Conservation (phyloP, 1,140 invertebrate genomes). For the Vanessa atalanta region DNA sequence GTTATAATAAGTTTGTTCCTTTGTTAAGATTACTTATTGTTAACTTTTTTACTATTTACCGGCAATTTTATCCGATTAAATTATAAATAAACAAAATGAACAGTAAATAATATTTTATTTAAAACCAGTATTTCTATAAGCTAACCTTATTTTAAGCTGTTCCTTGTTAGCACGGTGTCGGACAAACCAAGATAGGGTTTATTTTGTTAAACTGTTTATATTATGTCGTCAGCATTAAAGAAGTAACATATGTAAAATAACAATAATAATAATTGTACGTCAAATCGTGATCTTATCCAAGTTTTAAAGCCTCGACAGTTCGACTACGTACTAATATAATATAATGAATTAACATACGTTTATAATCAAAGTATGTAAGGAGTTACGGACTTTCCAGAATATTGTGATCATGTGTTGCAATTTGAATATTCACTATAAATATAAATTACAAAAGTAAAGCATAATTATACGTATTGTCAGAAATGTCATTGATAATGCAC, state of each 20-base stretch:
- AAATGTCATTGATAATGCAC: neutral
- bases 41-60: no score
- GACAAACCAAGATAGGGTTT: slow-evolving; percentile 85
- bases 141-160: slow-evolving; percentile 81
- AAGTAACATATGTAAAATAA: no score
- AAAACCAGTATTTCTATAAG: neutral
- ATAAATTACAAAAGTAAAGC: neutral
- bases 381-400: neutral
- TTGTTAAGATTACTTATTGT: no score
- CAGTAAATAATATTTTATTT: neutral
- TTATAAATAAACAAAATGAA: neutral
- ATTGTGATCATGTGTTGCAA: neutral
- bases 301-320: neutral
- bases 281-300: no score
- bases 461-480: neutral
- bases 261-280: no score
- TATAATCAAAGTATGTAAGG: neutral
- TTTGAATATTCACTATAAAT: slow-evolving; percentile 4
- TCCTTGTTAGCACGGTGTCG: slow-evolving; percentile 86
- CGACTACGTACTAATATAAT: neutral
- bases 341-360: neutral
- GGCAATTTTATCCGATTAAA: no score
- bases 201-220: slow-evolving; percentile 84
- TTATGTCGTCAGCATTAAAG: slow-evolving; percentile 12
- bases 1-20: no score